Percentiles rank a stretch among this genome's conserved stretches.
Conservation (phyloP, 2,888 invertebrate species). For the Antitype chi region DNA sequence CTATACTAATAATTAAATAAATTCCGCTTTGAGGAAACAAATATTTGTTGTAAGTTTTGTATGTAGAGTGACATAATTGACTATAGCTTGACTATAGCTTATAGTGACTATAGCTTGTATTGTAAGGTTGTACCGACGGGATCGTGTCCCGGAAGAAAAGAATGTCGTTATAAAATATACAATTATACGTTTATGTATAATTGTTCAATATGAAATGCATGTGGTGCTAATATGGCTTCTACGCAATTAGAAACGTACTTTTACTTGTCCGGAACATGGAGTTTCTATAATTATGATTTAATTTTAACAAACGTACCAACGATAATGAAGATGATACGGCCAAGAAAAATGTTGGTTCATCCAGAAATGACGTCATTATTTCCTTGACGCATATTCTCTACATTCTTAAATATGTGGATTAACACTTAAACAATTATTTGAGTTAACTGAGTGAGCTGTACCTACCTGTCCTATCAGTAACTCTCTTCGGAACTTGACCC, state of each 20-base stretch:
- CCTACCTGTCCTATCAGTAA: slow-evolving; percentile 2
- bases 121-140: not conserved
- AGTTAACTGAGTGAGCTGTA: not conserved
- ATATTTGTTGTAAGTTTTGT: too few species aligned
- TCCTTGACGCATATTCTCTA: slow-evolving; percentile 2
- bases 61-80: too few species aligned
- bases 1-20: too few species aligned
- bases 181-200: not conserved
- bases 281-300: not conserved
- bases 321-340: too few species aligned
- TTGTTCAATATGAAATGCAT: not conserved
- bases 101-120: too few species aligned
- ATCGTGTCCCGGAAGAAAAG: not conserved
- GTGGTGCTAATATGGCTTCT: not conserved
- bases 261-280: too few species aligned
- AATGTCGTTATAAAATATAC: not conserved
- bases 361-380: not conserved
- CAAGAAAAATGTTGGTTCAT: not conserved
- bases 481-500: slow-evolving; percentile 28
- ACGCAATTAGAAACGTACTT: not conserved
- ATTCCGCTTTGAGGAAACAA: too few species aligned
- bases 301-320: not conserved
- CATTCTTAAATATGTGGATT: not conserved
- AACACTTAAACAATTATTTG: too few species aligned
- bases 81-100: too few species aligned